Evolutionary conservation across 2,113 vertebrate species (phyloP).

Genomic region (Cololabis saira): DNA sequence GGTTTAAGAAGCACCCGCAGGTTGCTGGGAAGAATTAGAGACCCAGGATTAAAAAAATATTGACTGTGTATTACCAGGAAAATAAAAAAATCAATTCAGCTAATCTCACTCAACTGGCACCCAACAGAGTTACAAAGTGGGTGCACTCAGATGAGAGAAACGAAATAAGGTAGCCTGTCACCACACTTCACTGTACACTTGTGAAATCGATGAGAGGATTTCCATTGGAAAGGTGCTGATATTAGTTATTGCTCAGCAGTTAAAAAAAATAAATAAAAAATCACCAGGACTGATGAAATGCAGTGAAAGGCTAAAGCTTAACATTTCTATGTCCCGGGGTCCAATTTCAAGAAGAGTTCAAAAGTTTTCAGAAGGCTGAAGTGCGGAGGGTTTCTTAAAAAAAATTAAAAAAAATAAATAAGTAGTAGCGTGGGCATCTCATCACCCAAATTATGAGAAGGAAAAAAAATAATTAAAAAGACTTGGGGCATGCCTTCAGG

Average conservation of each 20-base stretch:
- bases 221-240: conserved; percentile 15
- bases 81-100: conserved; percentile 43
- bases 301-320: conserved; percentile 47
- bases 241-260: conserved; percentile 16
- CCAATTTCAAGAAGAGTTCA: conserved; percentile 41
- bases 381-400: conserved; percentile 74
- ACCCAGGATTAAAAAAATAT: conserved; percentile 37
- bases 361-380: conserved; percentile 31
- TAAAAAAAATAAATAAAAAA: conserved; percentile 33
- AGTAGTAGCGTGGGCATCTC: conserved; percentile 39
- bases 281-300: conserved; percentile 28
- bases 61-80: conserved; percentile 36
- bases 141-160: conserved; percentile 31
- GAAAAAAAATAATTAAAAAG: conserved; percentile 4
- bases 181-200: conserved; percentile 44
- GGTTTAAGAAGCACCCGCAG: conserved; percentile 77
- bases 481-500: conserved; percentile 77
- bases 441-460: conserved; percentile 56
- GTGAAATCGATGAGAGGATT: conserved; percentile 16
- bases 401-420: conserved; percentile 16
- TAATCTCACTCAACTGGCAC: conserved; percentile 49
- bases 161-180: conserved; percentile 46
- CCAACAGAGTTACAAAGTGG: conserved; percentile 33
- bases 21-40: conserved; percentile 46
- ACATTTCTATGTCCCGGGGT: conserved; percentile 38